phyloP scores from a whole-genome alignment of 2,797 vertebrate species.

The Sebastes vulpes region DNA sequence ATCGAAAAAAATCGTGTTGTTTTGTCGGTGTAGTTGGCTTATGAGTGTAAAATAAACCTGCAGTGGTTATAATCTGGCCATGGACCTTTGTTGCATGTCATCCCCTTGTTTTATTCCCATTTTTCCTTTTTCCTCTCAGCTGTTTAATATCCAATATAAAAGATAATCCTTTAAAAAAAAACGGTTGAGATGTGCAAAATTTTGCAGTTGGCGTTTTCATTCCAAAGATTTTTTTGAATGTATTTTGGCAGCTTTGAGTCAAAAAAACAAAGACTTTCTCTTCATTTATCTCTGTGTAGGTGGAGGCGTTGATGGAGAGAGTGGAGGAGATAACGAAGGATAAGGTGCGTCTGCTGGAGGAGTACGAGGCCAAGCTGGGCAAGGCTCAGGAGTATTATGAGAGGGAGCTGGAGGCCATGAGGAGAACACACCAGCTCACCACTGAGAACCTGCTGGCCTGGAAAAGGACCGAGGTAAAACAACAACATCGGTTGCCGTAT shows the following conservation, averaged over 20 bases:
- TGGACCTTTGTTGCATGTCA: conserved; percentile 66
- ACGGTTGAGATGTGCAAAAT: not conserved
- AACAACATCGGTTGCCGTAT: not conserved
- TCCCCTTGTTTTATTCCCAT: conserved; percentile 67
- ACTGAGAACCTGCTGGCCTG: conserved; percentile 95
- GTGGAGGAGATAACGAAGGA: conserved; percentile 92
- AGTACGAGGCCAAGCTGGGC: conserved; percentile 93
- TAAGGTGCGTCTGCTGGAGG: conserved; percentile 92
- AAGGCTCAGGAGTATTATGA: conserved; percentile 97
- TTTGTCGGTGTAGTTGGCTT: conserved; percentile 27
- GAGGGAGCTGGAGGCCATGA: conserved; percentile 95
- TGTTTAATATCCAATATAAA: conserved; percentile 8
- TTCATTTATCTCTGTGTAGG: conserved; percentile 65
- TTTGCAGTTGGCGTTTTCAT: not conserved
- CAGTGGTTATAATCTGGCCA: conserved; percentile 5
- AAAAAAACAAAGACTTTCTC: not conserved
- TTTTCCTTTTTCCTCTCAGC: conserved; percentile 61
- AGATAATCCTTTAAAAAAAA: not conserved
- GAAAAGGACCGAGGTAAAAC: conserved; percentile 92
- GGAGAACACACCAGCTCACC: conserved; percentile 95
- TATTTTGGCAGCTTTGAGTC: not conserved
- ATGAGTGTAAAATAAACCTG: conserved; percentile 8
- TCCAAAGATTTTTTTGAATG: not conserved
- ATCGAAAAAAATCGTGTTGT: not conserved
- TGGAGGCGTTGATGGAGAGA: conserved; percentile 90